Evolutionary conservation across 2,113 vertebrate species (phyloP), one percentile per base, ranked within the genome.

Genomic region (Thryonomys swinderianus): DNA sequence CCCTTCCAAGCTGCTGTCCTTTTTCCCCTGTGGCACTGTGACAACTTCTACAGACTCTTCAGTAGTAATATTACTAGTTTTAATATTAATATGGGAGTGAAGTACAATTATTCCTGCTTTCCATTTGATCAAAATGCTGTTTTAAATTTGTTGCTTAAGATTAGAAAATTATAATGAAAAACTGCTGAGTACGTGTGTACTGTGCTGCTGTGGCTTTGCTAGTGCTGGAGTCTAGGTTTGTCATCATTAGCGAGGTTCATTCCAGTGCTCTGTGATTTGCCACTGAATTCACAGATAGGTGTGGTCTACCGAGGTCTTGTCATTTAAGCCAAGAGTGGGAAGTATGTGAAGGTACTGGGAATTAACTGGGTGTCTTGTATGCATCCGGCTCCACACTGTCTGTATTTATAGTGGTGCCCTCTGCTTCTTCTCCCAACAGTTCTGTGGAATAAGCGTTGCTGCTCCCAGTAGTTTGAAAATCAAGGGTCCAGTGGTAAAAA

Each of bases 131-230:
- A 90, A 95, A 92, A 53, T 78, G 27, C 25, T 90, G 17, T 64
- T 90, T 86, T 67, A 95, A 61, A 78, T 88, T 93, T 93, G 32
- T 80, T 90, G 64, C 55, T 93, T 86, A 66, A 81, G 59, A 80
- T 14, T 95, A 79, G 17, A 64, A 76, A 51, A 66, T 45, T 71
- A 14, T 25, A n/a, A 55, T 87, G 11, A 76, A 88, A 59, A 90
- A 61, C 69, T 79, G 7, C 66, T 37, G 66, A 86, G 69, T 83
- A 9, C 0, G 59, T 85, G 34, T 11, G 42, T 90, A 20, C 27
- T 85, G n/a, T 82, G 23, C 53, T 93, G 66, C 13, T 76, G 45
- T 85, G 88, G 27, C 81, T 32, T 40, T 85, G 13, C 3, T 71
- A 78, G 37, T 91, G 40, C 27, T 84, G 18, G 42, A 79, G 23